Conservation (phyloP, 2,888 invertebrate genomes). For the Belgica antarctica region DNA sequence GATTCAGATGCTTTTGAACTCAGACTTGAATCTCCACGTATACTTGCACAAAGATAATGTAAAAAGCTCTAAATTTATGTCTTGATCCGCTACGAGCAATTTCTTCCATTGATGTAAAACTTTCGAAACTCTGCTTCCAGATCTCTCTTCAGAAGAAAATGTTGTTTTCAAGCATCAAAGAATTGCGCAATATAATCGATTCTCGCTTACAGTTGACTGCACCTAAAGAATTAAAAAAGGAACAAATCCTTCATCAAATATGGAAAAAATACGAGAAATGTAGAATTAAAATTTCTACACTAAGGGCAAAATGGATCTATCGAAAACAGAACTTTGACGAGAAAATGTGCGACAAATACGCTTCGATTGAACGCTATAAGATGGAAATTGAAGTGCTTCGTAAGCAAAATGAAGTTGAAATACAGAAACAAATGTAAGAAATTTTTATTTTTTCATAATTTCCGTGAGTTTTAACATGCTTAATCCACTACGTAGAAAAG, state of each 20-base stretch:
- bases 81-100: neutral
- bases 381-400: slow-evolving; percentile 49
- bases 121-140: slow-evolving; percentile 24
- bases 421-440: slow-evolving; percentile 45
- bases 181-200: slow-evolving; percentile 37
- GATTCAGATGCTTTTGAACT: slow-evolving; percentile 27
- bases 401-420: slow-evolving; percentile 47
- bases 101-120: neutral
- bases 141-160: slow-evolving; percentile 33
- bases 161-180: slow-evolving; percentile 36
- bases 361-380: slow-evolving; percentile 51
- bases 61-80: neutral
- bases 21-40: neutral
- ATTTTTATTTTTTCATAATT: neutral
- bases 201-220: slow-evolving; percentile 55
- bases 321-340: slow-evolving; percentile 52
- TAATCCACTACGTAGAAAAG: slow-evolving; percentile 8
- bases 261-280: slow-evolving; percentile 56
- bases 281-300: slow-evolving; percentile 53
- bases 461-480: neutral
- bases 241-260: slow-evolving; percentile 55
- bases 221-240: slow-evolving; percentile 56
- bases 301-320: slow-evolving; percentile 49
- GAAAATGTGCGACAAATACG: slow-evolving; percentile 51
- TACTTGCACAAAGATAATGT: slow-evolving; percentile 17